Conservation (phyloP, 2,797 vertebrate genomes). For the Helarctos malayanus region DNA sequence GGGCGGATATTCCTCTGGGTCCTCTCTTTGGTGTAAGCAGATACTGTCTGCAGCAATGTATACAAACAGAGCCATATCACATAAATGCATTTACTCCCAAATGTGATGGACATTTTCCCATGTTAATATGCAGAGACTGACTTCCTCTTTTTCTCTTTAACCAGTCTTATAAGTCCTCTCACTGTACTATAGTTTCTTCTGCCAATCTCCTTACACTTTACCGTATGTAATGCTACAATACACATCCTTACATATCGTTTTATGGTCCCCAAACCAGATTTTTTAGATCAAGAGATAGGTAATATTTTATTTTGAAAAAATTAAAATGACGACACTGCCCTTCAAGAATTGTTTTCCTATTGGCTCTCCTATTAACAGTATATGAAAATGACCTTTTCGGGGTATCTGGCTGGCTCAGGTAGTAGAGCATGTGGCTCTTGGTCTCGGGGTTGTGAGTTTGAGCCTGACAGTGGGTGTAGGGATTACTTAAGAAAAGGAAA, state of each 20-base stretch:
- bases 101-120: background rate
- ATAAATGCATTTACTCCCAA: background rate
- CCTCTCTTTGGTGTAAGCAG: background rate
- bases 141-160: background rate
- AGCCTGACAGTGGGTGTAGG: background rate
- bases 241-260: background rate
- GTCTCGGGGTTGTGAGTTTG: background rate
- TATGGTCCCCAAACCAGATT: slow-evolving; percentile 6
- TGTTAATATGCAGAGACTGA: background rate
- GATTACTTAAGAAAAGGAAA: background rate
- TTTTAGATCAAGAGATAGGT: slow-evolving; percentile 30
- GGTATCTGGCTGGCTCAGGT: background rate
- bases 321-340: background rate
- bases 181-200: slow-evolving; percentile 27
- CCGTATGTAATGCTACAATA: background rate
- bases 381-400: background rate
- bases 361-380: background rate
- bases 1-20: too few species aligned
- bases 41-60: background rate
- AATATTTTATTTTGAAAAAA: slow-evolving; percentile 50
- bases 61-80: background rate
- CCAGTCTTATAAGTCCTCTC: background rate
- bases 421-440: background rate
- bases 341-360: background rate
- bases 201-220: background rate